Base-by-base conservation (phyloP, 2,888 invertebrate species). In the Spicauda simplicius region DNA sequence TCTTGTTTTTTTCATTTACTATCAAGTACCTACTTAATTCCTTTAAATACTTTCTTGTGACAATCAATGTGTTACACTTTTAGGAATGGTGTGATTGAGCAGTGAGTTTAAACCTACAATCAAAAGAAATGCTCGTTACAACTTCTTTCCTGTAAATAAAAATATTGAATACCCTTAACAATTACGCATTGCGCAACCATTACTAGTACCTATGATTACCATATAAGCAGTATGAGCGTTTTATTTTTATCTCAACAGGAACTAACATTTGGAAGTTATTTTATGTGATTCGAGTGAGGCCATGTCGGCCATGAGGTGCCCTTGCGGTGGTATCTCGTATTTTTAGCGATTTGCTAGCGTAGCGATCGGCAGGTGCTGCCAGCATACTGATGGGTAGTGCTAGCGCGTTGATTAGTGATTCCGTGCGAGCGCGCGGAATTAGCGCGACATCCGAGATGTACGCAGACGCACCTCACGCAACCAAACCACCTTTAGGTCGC, bases 281-380 rank as follows among this genome's bases (percentile, higher is more conserved):
- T 85, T 85, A 88, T 86, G 86, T 84, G 85, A 84, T 85, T 83
- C 81, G 81, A 83, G 85, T 87, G 86, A 88, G 86, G 85, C 77
- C 80, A 84, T 83, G 77, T 77, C 76, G 88, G 77, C 90, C 90
- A 85, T 91, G 89, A 83, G 76, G 70, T 83, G 88, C 86, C 89
- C 87, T 90, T 87, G 91, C 80, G 74, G 77, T 76, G 75, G 75
- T 79, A 80, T 81, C 80, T 85, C 79, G 82, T 91, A 91, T 91
- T 91, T 92, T 91, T 91, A 91, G 90, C 90, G 88, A 85, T 90
- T 88, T 87, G 84, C 82, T 85, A 81, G 79, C 77, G 77, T 76
- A 79, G 76, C 73, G 78, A 74, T 74, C 74, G 69, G 74, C 68
- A 74, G 66, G 74, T 81, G 86, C 79, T 73, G 72, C 70, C 78